A percentile compares a stretch with the other conserved stretches of the same genome.
phyloP scores from a whole-genome alignment of 2,113 vertebrate species.

The Tachysurus vachellii region DNA sequence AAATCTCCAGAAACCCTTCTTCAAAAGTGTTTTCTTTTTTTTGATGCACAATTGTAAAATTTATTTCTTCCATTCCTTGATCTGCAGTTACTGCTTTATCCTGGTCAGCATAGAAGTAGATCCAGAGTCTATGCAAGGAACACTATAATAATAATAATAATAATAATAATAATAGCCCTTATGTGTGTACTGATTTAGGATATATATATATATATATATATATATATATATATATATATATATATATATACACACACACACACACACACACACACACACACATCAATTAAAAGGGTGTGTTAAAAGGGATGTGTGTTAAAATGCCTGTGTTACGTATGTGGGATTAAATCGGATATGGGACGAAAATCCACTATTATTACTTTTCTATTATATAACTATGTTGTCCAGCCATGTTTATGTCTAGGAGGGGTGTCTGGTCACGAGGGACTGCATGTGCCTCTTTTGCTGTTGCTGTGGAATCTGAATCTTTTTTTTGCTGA shows the following conservation, averaged over 20 bases:
- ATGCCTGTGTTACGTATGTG: no score
- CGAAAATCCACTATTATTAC: not conserved
- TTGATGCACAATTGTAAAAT: not conserved
- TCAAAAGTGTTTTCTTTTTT: not conserved
- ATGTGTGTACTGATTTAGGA: no score
- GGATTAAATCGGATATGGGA: not conserved
- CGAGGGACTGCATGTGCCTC: conserved; percentile 49
- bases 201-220: no score
- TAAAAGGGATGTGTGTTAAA: no score
- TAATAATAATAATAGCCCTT: no score
- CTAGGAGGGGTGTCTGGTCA: conserved; percentile 32
- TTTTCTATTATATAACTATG: not conserved
- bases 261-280: no score
- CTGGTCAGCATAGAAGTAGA: not conserved
- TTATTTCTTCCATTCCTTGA: not conserved
- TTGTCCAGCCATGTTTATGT: conserved; percentile 12
- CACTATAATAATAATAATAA: not conserved
- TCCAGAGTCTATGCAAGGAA: not conserved
- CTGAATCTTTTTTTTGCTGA: conserved; percentile 53
- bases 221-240: no score
- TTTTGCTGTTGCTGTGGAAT: conserved; percentile 33
- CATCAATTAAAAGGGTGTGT: no score
- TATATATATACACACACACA: no score
- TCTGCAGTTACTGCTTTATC: not conserved
- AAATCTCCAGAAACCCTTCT: not conserved